A percentile compares a stretch with the other conserved stretches of the same genome.
These are phyloP conservation scores for Danio jaintianensis DNA, from an alignment of 2,797 vertebrate genomes.

Conservation along the genomic window DNA sequence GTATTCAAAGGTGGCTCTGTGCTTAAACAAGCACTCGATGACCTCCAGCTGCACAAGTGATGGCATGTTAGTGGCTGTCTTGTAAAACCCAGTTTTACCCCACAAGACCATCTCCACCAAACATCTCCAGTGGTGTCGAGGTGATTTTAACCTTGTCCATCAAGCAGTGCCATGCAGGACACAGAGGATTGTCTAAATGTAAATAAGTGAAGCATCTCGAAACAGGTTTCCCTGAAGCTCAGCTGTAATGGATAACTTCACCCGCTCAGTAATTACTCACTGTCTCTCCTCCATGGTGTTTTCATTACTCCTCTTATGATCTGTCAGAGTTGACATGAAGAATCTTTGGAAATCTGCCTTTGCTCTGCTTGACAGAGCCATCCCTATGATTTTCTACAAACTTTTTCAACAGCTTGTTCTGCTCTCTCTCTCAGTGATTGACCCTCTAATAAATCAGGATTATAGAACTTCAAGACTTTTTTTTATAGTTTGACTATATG, in stretches of 20 bases:
- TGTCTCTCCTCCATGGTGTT: constrained; percentile 71
- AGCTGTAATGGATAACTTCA: constrained; percentile 77
- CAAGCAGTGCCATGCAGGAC: constrained; percentile 52
- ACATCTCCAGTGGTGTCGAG: constrained; percentile 65
- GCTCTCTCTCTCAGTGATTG: constrained; percentile 1
- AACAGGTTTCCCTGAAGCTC: constrained; percentile 60
- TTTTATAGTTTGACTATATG: background rate
- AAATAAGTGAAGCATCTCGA: constrained; percentile 74
- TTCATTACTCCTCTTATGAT: constrained; percentile 75
- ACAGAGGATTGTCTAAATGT: constrained; percentile 79
- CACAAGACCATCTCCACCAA: constrained; percentile 16
- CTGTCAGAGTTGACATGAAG: constrained; percentile 54
- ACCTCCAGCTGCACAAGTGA: constrained; percentile 48
- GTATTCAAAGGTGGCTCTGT: constrained; percentile 46
- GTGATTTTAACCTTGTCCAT: constrained; percentile 72
- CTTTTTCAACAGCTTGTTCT: constrained; percentile 32
- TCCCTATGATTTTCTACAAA: constrained; percentile 10
- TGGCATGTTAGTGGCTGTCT: constrained; percentile 24
- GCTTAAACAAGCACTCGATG: constrained; percentile 39
- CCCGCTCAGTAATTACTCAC: constrained; percentile 77
- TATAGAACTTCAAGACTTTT: constrained; percentile 35
- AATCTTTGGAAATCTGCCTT: constrained; percentile 51
- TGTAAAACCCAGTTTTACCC: background rate
- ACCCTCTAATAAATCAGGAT: constrained; percentile 1
- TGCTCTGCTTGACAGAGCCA: constrained; percentile 35